Conservation (phyloP, 2,888 invertebrate species). For the Chalcis sispes region DNA sequence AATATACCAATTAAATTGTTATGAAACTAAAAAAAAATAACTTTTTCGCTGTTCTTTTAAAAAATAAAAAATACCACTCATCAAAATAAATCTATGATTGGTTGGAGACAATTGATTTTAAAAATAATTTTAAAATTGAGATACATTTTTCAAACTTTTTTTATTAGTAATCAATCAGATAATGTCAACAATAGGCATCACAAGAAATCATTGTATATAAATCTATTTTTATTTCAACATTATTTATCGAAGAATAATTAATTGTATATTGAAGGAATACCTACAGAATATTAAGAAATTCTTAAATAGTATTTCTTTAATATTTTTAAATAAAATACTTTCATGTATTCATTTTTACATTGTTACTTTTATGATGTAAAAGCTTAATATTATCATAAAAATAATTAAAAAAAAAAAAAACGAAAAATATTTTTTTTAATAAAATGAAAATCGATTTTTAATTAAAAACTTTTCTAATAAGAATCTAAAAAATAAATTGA, state of each 20-base stretch:
- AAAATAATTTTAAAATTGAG: too few species aligned
- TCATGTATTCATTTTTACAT: neutral
- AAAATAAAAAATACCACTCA: too few species aligned
- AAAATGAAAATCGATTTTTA: neutral
- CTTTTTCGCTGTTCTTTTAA: too few species aligned
- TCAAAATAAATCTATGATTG: too few species aligned
- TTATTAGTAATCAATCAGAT: constrained; percentile 4
- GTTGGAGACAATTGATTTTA: too few species aligned
- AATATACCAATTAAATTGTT: too few species aligned
- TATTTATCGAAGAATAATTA: neutral
- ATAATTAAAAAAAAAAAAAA: too few species aligned
- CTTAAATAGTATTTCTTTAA: neutral
- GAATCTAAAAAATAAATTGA: neutral
- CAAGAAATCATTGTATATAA: neutral
- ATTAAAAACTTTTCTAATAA: too few species aligned
- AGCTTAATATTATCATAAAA: neutral
- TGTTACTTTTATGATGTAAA: neutral
- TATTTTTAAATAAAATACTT: neutral
- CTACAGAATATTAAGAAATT: constrained; percentile 3
- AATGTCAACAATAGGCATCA: constrained; percentile 6
- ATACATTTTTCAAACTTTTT: too few species aligned
- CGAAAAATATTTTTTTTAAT: neutral
- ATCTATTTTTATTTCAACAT: neutral
- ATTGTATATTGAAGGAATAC: neutral
- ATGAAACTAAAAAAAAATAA: too few species aligned